A percentile compares a stretch with the other conserved stretches of the same genome.
These are phyloP conservation scores for Chrysolina haemoptera DNA, from an alignment of 2,888 invertebrate genomes.

Conservation along the genomic window DNA sequence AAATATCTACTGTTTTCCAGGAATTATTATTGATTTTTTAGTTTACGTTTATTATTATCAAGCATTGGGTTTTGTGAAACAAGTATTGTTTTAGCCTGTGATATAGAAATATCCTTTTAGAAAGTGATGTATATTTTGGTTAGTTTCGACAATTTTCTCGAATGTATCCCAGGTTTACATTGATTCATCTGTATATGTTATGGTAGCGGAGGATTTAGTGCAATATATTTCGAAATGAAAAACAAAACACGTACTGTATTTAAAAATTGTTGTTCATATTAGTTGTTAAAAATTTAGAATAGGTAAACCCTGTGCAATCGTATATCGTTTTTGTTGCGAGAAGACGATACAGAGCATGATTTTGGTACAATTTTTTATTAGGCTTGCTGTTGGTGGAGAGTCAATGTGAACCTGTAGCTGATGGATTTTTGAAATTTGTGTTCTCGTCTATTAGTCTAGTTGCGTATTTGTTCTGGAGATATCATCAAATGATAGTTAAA, in stretches of 20 bases:
- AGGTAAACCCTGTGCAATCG: slow-evolving; percentile 56
- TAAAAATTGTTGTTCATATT: slow-evolving; percentile 24
- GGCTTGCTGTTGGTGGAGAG: slow-evolving; percentile 53
- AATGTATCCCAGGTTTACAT: slow-evolving; percentile 50
- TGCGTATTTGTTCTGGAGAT: neutral
- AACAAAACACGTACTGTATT: neutral
- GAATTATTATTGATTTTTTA: too few relatives aligned
- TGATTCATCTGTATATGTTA: slow-evolving; percentile 40
- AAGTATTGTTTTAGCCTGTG: slow-evolving; percentile 64
- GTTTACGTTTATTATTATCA: neutral
- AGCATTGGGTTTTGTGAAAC: slow-evolving; percentile 46
- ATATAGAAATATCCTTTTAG: slow-evolving; percentile 61
- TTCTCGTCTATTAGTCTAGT: neutral
- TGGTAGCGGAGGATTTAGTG: slow-evolving; percentile 19
- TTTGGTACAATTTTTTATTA: slow-evolving; percentile 63
- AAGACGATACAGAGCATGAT: slow-evolving; percentile 62
- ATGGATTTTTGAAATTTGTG: slow-evolving; percentile 27
- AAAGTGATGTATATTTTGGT: slow-evolving; percentile 50
- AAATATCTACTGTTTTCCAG: too few relatives aligned
- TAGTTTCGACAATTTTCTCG: slow-evolving; percentile 45
- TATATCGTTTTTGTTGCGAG: slow-evolving; percentile 47
- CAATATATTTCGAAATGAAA: slow-evolving; percentile 25
- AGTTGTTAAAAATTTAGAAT: slow-evolving; percentile 35
- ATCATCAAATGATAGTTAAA: neutral
- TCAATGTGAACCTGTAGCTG: slow-evolving; percentile 51